A percentile compares a stretch with the other conserved stretches of the same genome.
Conservation (phyloP, 2,888 invertebrate genomes). For the Volucella bombylans region DNA sequence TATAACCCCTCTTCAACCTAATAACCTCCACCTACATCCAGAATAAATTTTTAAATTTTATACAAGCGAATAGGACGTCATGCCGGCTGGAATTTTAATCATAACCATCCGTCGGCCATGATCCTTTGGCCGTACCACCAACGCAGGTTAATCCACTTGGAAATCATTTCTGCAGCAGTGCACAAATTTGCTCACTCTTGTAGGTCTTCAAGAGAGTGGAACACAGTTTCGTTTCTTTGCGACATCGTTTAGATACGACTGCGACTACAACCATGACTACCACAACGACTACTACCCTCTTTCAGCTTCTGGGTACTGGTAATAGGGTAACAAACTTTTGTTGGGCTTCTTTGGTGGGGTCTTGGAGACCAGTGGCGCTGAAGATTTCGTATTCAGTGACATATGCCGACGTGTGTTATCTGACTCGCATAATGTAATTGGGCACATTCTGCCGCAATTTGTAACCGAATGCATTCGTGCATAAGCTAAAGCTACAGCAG, state of each 20-base stretch:
- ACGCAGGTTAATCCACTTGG: conserved; percentile 69
- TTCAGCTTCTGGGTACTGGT: not conserved
- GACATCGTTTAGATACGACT: too few species aligned
- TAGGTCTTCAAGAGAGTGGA: conserved; percentile 62
- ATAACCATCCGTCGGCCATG: conserved; percentile 51
- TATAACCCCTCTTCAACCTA: conserved; percentile 20
- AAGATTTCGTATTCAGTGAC: conserved; percentile 9
- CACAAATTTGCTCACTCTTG: conserved; percentile 53
- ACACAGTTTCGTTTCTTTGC: conserved; percentile 38
- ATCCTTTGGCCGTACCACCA: conserved; percentile 60
- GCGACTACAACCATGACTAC: not conserved
- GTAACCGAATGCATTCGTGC: conserved; percentile 52
- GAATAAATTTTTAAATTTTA: conserved; percentile 8
- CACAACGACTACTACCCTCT: not conserved
- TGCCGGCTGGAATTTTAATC: conserved; percentile 56
- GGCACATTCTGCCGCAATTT: conserved; percentile 66
- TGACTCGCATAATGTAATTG: conserved; percentile 63
- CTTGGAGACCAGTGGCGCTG: conserved; percentile 30
- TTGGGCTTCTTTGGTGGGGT: conserved; percentile 47
- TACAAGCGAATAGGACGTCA: conserved; percentile 27
- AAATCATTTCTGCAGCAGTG: conserved; percentile 64
- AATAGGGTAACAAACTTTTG: conserved; percentile 41
- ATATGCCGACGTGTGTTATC: conserved; percentile 59
- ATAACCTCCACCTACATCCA: conserved; percentile 27
- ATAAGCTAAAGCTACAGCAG: conserved; percentile 45